Evolutionary conservation across 2,888 invertebrate genomes (phyloP).

Genomic region (Glaucopsyche alexis): DNA sequence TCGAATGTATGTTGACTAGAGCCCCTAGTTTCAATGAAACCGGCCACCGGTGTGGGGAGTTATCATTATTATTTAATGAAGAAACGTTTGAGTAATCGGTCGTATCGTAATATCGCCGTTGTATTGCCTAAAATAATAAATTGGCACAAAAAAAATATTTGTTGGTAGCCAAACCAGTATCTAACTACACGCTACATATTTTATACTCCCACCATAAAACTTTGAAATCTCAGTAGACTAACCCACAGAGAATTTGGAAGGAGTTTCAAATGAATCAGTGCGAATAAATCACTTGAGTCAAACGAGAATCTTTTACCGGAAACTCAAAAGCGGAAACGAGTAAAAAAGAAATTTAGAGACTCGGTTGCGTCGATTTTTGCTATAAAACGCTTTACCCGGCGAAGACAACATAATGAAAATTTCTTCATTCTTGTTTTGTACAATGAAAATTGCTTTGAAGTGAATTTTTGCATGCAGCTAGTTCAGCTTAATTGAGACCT

Average conservation of each 20-base stretch:
- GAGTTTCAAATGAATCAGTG: constrained; percentile 2
- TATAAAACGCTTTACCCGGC: background rate
- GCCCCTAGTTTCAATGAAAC: too few relatives aligned
- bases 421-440: constrained; percentile 13
- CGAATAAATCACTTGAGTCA: constrained; percentile 15
- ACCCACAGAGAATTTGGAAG: background rate
- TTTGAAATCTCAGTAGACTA: background rate
- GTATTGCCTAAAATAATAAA: too few relatives aligned
- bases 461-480: constrained; percentile 17
- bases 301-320: constrained; percentile 22
- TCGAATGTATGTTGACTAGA: too few relatives aligned
- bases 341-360: constrained; percentile 13
- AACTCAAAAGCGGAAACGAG: constrained; percentile 22
- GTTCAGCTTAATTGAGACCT: constrained; percentile 10
- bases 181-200: too few relatives aligned
- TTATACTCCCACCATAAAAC: background rate
- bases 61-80: too few relatives aligned
- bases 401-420: constrained; percentile 20
- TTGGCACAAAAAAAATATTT: too few relatives aligned
- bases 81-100: too few relatives aligned
- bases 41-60: too few relatives aligned
- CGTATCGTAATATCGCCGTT: too few relatives aligned
- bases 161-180: too few relatives aligned
- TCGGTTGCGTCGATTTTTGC: constrained; percentile 13
- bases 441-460: constrained; percentile 8